Base-by-base conservation (phyloP, 1,140 invertebrate genomes). In the Drosophila parvula region DNA sequence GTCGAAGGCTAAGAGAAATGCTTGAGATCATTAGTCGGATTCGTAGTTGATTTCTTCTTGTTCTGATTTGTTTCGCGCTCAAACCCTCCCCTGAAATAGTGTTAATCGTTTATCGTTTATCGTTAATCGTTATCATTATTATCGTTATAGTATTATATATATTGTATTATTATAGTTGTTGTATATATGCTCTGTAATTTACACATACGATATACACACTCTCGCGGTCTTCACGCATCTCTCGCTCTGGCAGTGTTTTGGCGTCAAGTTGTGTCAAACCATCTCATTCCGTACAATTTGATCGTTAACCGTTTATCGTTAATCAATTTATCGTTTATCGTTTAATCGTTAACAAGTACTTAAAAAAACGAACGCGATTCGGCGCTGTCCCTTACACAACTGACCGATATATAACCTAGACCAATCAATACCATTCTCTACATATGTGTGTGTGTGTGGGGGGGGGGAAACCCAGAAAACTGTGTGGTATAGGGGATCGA, bases 251-350 rank as follows among this genome's bases (percentile, higher is more conserved):
- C 90, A 91, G 90, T 91, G 90, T 91, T 85, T 91, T 91, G 90
- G 90, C 90, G 86, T 90, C 84, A 89, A 91, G 90, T 91, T 91
- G 90, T 91, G 90, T 91, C 90, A 91, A 90, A 91, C 90, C 90
- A 71, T 85, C 51, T 55, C 70, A 88, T 79, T 85, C 90, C 81
- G 60, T 85, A 82, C 90, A 91, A 89, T 89, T 90, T 89, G 57
- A 77, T 84, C 78, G 62, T 83, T 78, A 74, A 65, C 73, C 84
- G 68, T 77, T 74, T 80, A 67, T 67, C 60, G 40, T 64, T 67
- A 41, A 63, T 63, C 61, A 62, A 34, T 58, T 62, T 62, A 38
- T 62, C 59, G 34, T 48, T 56, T 60, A 67, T 65, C 60, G 30
- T 65, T 65, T 68, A 41, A 65, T 69, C 22, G 45, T 83, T 89